Evolutionary conservation across 2,888 invertebrate genomes (phyloP).

Genomic region (Campoplex nolae): DNA sequence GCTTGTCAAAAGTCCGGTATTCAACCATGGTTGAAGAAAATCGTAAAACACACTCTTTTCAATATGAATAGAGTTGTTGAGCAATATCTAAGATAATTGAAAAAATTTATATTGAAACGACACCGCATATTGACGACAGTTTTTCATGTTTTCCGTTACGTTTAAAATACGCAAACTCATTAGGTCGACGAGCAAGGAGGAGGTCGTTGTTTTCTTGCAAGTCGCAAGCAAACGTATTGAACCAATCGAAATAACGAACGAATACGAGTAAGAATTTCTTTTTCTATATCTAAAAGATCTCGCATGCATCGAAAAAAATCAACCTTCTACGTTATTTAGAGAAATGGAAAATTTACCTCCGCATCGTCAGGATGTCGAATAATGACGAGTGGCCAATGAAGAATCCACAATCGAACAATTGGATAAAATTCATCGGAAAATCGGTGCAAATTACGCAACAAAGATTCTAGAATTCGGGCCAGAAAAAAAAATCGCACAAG

Average conservation of each 20-base stretch:
- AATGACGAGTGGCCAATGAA: conserved; percentile 31
- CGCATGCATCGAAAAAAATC: too few relatives aligned
- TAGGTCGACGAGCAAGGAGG: too few relatives aligned
- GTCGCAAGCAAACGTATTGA: too few relatives aligned
- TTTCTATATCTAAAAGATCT: too few relatives aligned
- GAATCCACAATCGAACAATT: conserved; percentile 28
- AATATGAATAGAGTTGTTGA: conserved; percentile 76
- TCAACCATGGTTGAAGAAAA: conserved; percentile 82
- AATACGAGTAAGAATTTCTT: too few relatives aligned
- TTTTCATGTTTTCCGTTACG: too few relatives aligned
- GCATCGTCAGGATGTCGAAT: conserved; percentile 50
- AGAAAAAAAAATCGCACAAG: not conserved
- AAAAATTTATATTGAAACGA: not conserved
- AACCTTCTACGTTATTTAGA: too few relatives aligned
- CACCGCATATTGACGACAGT: too few relatives aligned
- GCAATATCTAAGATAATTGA: conserved; percentile 70
- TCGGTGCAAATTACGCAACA: not conserved
- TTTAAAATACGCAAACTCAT: too few relatives aligned
- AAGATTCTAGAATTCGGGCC: not conserved
- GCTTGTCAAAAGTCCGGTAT: conserved; percentile 79
- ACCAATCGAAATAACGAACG: too few relatives aligned
- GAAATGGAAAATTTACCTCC: conserved; percentile 33
- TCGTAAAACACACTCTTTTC: conserved; percentile 81
- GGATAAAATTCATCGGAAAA: conserved; percentile 18
- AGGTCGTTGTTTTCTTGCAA: too few relatives aligned